A percentile compares a stretch with the other conserved stretches of the same genome.
Conservation (phyloP, 2,888 invertebrate genomes). For the Micropterix aruncella region DNA sequence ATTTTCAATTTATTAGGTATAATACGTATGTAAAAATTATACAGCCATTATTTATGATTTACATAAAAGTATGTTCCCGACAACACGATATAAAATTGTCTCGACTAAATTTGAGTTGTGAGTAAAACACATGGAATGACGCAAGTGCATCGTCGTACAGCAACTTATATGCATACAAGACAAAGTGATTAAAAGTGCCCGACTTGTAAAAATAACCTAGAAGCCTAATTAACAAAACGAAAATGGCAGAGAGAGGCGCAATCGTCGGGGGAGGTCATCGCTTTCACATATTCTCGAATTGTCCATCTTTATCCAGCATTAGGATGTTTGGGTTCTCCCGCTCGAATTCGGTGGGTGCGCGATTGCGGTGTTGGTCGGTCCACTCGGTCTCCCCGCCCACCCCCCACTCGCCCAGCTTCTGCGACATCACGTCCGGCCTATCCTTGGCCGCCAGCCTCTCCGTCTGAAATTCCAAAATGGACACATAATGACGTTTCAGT, state of each 20-base stretch:
- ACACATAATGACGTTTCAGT: too few species aligned
- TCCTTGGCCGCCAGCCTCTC: constrained; percentile 54
- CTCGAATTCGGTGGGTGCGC: constrained; percentile 64
- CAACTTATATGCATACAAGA: too few species aligned
- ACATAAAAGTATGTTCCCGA: too few species aligned
- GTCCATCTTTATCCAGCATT: constrained; percentile 56
- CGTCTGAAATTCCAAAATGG: constrained; percentile 33
- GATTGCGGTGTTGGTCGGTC: constrained; percentile 53
- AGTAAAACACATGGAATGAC: too few species aligned
- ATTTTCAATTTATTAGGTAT: too few species aligned
- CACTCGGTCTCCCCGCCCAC: constrained; percentile 51
- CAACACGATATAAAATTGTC: too few species aligned
- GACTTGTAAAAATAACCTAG: too few species aligned
- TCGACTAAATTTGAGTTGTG: too few species aligned
- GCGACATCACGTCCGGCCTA: constrained; percentile 59
- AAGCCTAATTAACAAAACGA: neutral
- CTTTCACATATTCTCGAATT: constrained; percentile 59
- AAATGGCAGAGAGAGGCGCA: neutral
- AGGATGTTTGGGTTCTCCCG: constrained; percentile 67
- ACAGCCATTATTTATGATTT: too few species aligned
- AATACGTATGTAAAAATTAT: too few species aligned
- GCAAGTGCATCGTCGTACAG: too few species aligned
- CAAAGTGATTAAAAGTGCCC: too few species aligned
- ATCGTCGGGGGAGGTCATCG: neutral
- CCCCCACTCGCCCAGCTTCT: constrained; percentile 57